Conservation (phyloP, 2,797 vertebrate genomes). For the Chaunax sp. region DNA sequence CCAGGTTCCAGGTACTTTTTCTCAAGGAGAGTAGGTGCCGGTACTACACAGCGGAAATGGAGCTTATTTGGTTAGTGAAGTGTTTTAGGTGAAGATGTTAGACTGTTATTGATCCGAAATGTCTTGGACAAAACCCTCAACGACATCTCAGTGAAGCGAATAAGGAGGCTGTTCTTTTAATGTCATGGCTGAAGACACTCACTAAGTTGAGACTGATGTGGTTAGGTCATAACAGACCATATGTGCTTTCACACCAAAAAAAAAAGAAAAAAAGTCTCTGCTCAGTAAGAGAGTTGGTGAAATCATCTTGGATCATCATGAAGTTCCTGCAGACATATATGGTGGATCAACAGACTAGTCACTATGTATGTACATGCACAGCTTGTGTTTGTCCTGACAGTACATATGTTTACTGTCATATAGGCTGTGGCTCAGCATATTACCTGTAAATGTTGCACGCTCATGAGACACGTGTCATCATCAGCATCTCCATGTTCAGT, state of each 20-base stretch:
- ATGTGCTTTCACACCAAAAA: no score
- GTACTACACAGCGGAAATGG: no score
- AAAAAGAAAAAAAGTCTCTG: background rate
- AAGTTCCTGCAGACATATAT: slow-evolving; percentile 19
- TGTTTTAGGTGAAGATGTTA: background rate
- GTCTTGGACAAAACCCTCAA: background rate
- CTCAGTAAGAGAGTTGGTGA: slow-evolving; percentile 1
- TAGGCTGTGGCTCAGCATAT: slow-evolving; percentile 4
- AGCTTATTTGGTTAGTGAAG: no score
- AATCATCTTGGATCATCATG: slow-evolving; percentile 5
- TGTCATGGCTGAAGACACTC: background rate
- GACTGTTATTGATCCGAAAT: background rate
- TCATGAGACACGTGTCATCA: slow-evolving; percentile 20
- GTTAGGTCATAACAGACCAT: background rate
- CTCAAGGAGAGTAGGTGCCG: no score
- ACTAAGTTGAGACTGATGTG: background rate
- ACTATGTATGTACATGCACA: background rate
- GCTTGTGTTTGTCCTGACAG: slow-evolving; percentile 19
- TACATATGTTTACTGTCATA: slow-evolving; percentile 45
- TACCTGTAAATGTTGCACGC: slow-evolving; percentile 3
- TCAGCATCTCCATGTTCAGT: slow-evolving; percentile 19
- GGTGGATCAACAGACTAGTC: slow-evolving; percentile 16
- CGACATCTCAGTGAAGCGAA: no score
- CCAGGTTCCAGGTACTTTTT: no score
- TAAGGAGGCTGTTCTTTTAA: background rate